phyloP scores from a whole-genome alignment of 2,113 vertebrate species.

The Heterotis niloticus region DNA sequence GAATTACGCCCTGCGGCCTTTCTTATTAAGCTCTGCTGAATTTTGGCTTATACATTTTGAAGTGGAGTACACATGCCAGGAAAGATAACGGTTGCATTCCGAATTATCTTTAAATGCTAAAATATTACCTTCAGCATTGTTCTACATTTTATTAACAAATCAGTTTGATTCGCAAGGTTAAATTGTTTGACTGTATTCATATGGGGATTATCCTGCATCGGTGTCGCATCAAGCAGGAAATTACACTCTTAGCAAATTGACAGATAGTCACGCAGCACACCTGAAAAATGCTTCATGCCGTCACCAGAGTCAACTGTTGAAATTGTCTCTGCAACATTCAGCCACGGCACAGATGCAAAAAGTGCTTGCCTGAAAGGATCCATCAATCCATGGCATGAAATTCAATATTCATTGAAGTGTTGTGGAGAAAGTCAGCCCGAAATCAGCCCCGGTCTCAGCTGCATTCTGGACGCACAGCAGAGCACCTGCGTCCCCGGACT shows the following conservation, averaged over 20 bases:
- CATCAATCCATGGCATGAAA: conserved; percentile 10
- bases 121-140: background rate
- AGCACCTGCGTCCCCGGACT: conserved; percentile 24
- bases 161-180: background rate
- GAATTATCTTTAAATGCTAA: conserved; percentile 16
- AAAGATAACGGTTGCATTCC: background rate
- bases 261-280: background rate
- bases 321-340: background rate
- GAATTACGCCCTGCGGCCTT: conserved; percentile 16
- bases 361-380: background rate
- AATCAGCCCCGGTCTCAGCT: conserved; percentile 13
- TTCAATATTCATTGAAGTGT: conserved; percentile 23
- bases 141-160: background rate
- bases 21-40: conserved; percentile 7
- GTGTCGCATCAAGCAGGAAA: background rate
- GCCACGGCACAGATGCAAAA: background rate
- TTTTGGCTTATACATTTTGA: background rate
- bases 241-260: background rate
- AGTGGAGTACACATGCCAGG: background rate
- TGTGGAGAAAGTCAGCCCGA: background rate
- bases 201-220: background rate
- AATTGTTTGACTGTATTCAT: background rate
- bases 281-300: background rate
- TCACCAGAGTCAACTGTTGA: conserved; percentile 5
- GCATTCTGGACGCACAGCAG: background rate